Conservation (phyloP, 2,797 vertebrate species). For the Malacoraja senta region DNA sequence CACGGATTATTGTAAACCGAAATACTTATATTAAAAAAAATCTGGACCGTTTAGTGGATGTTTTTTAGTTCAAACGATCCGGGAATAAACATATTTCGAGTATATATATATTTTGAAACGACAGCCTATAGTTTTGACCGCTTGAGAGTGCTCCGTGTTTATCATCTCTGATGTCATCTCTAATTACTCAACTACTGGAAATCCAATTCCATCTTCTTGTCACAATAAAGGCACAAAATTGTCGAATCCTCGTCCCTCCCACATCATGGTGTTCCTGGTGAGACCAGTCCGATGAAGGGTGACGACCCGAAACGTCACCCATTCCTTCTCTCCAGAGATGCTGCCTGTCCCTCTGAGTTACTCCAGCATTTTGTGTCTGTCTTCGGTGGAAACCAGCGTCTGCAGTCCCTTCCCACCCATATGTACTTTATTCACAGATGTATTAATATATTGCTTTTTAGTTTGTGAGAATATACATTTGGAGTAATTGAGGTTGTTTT, state of each 20-base stretch:
- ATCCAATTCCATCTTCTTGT: neutral
- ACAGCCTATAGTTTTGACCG: no score
- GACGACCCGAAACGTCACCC: no score
- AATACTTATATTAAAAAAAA: neutral
- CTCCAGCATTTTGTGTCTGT: no score
- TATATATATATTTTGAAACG: neutral
- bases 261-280: no score
- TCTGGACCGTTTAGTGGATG: neutral
- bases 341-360: no score
- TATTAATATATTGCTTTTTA: no score
- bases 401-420: neutral
- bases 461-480: neutral
- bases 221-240: neutral
- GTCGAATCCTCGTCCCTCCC: neutral
- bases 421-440: no score
- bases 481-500: neutral
- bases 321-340: no score
- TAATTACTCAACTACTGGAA: neutral
- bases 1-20: neutral
- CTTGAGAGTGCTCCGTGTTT: neutral
- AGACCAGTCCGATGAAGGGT: no score
- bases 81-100: neutral
- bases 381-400: no score
- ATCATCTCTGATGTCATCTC: neutral
- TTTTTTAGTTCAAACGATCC: neutral